Evolutionary conservation across 1,140 invertebrate genomes (phyloP), one percentile per base, ranked within the genome.

Genomic region (Zaprionus africanus): DNA sequence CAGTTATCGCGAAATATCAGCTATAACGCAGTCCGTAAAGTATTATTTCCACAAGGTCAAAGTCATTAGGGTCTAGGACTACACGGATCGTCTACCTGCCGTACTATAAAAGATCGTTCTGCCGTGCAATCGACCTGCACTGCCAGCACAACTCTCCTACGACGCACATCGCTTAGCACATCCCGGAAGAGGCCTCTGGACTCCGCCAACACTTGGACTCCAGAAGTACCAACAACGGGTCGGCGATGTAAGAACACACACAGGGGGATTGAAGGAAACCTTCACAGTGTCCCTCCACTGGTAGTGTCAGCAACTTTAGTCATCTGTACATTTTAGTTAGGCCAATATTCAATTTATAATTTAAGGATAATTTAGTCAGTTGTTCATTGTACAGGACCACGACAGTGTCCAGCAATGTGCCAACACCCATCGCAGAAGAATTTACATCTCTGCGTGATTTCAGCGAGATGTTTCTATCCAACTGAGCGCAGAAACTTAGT

Each of bases 41-140:
- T 43, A 24, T 6, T 26, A 64, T 79, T 80, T 77, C 28, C 56
- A 62, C 68, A 84, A 84, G 84, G 84, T 69, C 84, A 76, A 84
- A 88, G 78, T 88, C 78, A 87, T 87, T 88, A 88, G 64, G 31
- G 70, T 61, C 38, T 69, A 24, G 6, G 15, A 26, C 9, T 58
- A 49, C 13, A 13, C 28, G 49, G 24, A 5, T 24, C 1, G 17
- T 13, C 67, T 88, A 87, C 85, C 85, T 88, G 78, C 3, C 1
- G 12, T 2, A 19, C 67, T 87, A 87, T 88, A 88, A 60, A 87
- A 88, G 57, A n/a, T 34, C n/a, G 0, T 41, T 54, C 5, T 58
- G 12, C 17, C 28, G 22, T 13, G 1, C 9, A 61, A 56, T 76
- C 75, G 71, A 74, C 41, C 84, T 87, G 84, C 84, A 87, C 68